Base-by-base conservation (phyloP, 2,797 vertebrate genomes). In the Meda fulgida region DNA sequence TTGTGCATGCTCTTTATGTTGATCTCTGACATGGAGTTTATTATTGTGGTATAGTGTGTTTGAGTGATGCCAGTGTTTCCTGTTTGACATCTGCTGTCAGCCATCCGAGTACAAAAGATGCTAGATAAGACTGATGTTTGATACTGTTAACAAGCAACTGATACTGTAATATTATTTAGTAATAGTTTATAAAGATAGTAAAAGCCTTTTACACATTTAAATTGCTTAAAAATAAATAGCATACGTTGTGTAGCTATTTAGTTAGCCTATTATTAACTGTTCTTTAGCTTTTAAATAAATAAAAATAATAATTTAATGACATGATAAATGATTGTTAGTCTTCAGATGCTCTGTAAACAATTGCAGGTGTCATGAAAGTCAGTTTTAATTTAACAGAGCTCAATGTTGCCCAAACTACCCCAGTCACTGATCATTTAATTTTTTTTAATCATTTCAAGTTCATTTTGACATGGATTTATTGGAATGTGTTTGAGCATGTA, bases 31-130 rank as follows among this genome's bases (percentile, higher is more conserved):
- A 38, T 53, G 7, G 14, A 38, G 31, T 70, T 18, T 73, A 79
- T 79, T 63, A 72, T 86, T 87, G 89, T 80, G 63, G 80, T 90
- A 88, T 83, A 81, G 75, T 65, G 73, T 85, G 26, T 16, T 10
- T 80, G 73, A 78, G n/a, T 55, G 85, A 90, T 92, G 89, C 90
- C 90, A 58, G 84, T 84, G 85, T 75, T 71, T 81, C 79, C 48
- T 58, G 48, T 81, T 71, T 21, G n/a, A 55, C 79, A 29, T 81
- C 48, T 81, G 66, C 48, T 70, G 23, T 55, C 46, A 34, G 43
- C n/a, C 63, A 65, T 65, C 26, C 18, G 29, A 66, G 60, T 40
- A 51, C 63, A 34, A 16, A 29, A 48, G 78, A 80, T 48, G 43
- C 7, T 76, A 8, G 73, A 55, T 36, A n/a, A 75, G 31, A 72